Base-by-base conservation (phyloP, 2,888 invertebrate genomes). In the Apotomis turbidana region DNA sequence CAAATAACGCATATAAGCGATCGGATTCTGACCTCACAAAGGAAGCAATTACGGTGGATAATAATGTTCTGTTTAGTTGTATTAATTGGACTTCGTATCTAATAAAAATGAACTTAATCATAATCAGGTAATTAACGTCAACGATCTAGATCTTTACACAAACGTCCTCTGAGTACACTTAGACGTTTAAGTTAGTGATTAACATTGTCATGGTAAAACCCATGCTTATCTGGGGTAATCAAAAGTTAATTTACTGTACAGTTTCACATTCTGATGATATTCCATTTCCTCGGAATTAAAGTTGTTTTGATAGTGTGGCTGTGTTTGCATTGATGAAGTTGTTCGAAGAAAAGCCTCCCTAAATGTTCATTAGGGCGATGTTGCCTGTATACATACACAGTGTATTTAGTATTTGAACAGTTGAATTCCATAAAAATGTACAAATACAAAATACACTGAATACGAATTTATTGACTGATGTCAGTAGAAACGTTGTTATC, bases 211-310 rank as follows among this genome's bases (percentile, higher is more conserved):
- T 44, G 5, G 27, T 55, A n/a, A 44, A 70, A 70, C 44, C n/a
- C 12, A 44, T 15, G 44, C 27, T 70, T 63, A 70, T 63, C 63
- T 63, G 8, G 27, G 10, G 27, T 58, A 58, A 63, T 58, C 70
- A 52, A 55, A 15, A 38, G 46, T 46, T 41, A 57, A 57, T 61
- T 69, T 70, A 55, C 13, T 62, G 49, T 62, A 54, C 62, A 41
- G 49, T 15, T 70, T 57, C 15, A 12, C 49, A 49, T 69, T 46
- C n/a, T 57, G 62, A 70, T 12, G 15, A 51, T 62, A 57, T 57
- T 51, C 57, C 12, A 62, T n/a, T 63, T 44, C 13, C 13, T 8
- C 10, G 10, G 27, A 27, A 64, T 64, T 54, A 44, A 38, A 41
- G 52, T 41, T 9, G 12, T 52, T 10, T 38, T 41, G 52, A 63